Evolutionary conservation across 23 tunicate genomes (phyloP).

Genomic region (Trididemnum clinides): DNA sequence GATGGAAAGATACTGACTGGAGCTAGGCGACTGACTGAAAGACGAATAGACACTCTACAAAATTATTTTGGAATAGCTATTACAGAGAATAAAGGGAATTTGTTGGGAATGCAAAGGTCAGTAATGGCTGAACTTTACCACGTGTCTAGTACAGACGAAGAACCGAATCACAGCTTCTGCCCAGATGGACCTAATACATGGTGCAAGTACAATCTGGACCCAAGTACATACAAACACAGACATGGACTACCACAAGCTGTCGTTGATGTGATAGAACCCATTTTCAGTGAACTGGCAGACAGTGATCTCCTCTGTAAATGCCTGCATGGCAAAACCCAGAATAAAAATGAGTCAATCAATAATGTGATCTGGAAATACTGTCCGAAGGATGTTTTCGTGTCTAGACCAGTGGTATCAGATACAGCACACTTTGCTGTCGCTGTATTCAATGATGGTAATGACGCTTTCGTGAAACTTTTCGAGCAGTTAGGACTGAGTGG

Average conservation of each 20-base stretch:
- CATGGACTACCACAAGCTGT: background rate
- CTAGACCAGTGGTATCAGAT: background rate
- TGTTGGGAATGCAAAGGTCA: conserved; percentile 6
- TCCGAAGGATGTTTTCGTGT: background rate
- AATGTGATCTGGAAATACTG: background rate
- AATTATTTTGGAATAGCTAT: conserved; percentile 6
- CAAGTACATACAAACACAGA: background rate
- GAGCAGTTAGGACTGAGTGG: background rate
- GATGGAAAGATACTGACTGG: background rate
- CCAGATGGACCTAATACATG: background rate
- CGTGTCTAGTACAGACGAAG: background rate
- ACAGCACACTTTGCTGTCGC: background rate
- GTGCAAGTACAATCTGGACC: background rate
- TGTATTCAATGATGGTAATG: background rate
- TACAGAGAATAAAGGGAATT: background rate
- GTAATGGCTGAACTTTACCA: background rate
- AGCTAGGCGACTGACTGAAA: background rate
- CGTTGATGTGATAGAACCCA: background rate
- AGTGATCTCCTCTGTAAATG: background rate
- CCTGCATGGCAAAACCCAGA: background rate
- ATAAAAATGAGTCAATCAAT: conserved; percentile 5
- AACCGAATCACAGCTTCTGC: background rate
- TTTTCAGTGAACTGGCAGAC: background rate
- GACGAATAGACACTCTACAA: background rate
- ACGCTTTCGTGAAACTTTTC: background rate